These are phyloP conservation scores for Ashinkailepas kermadecensis DNA, from an alignment of 2,888 invertebrate genomes.

Conservation along the genomic window DNA sequence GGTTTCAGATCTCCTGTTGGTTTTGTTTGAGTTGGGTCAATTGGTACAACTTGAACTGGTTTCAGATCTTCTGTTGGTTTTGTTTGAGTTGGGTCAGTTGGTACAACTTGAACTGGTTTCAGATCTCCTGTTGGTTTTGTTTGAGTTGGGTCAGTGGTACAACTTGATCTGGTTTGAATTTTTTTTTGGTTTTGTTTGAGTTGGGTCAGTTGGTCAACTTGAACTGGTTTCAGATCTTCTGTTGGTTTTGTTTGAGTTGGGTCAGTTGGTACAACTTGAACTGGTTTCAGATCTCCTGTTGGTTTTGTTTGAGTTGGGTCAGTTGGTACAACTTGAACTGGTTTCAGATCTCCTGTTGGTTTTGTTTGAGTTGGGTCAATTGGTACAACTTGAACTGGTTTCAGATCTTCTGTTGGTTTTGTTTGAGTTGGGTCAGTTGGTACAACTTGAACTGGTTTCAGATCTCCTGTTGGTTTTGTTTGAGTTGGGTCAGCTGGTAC, in stretches of 20 bases:
- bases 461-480: not conserved
- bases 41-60: too few relatives aligned
- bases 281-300: too few relatives aligned
- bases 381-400: not conserved
- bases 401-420: not conserved
- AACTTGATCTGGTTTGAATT: too few relatives aligned
- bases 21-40: too few relatives aligned
- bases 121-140: not conserved
- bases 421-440: not conserved
- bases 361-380: not conserved
- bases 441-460: too few relatives aligned
- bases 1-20: too few relatives aligned
- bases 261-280: not conserved
- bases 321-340: not conserved
- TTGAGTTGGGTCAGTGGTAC: not conserved
- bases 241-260: not conserved
- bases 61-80: too few relatives aligned
- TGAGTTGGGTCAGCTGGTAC: not conserved
- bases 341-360: too few relatives aligned
- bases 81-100: not conserved
- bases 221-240: not conserved
- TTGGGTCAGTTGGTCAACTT: not conserved
- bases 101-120: not conserved
- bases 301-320: not conserved
- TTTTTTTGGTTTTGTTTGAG: not conserved